Percentiles rank a stretch among this genome's conserved stretches.
Evolutionary conservation across 2,888 invertebrate genomes (phyloP).

Genomic region (Herminia tarsipennalis): DNA sequence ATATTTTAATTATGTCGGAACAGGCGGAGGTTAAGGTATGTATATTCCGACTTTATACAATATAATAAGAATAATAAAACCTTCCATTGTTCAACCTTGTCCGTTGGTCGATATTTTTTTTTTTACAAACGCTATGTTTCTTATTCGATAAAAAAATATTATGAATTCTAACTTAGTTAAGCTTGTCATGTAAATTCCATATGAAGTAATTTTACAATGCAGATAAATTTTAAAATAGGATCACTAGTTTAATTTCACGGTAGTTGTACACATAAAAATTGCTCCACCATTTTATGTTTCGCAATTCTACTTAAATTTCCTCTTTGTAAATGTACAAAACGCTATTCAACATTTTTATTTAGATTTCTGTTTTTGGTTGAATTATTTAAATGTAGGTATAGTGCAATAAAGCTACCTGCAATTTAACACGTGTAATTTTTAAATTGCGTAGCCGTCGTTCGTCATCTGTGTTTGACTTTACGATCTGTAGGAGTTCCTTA

Average conservation of each 20-base stretch:
- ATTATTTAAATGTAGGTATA: background rate
- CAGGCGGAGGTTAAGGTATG: slow-evolving; percentile 69
- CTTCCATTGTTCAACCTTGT: slow-evolving; percentile 73
- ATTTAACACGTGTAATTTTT: slow-evolving; percentile 30
- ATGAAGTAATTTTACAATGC: background rate
- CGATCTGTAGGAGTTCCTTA: background rate
- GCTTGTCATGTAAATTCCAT: background rate
- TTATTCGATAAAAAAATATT: too few relatives aligned
- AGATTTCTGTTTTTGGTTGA: background rate
- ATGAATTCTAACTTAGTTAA: background rate
- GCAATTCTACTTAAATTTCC: slow-evolving; percentile 27
- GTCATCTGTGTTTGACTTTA: background rate
- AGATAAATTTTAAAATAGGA: background rate
- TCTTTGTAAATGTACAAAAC: slow-evolving; percentile 3
- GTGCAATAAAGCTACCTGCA: background rate
- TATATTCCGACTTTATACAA: slow-evolving; percentile 21
- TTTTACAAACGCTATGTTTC: background rate
- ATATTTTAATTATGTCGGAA: slow-evolving; percentile 62
- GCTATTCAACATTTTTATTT: background rate
- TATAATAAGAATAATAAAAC: slow-evolving; percentile 24
- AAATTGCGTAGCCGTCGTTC: slow-evolving; percentile 13
- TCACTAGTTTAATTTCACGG: background rate
- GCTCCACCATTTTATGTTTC: slow-evolving; percentile 57
- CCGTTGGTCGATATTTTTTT: slow-evolving; percentile 60
- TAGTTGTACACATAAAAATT: slow-evolving; percentile 21